Evolutionary conservation across 2,888 invertebrate genomes (phyloP).

Genomic region (Polydrusus pterygomalis): DNA sequence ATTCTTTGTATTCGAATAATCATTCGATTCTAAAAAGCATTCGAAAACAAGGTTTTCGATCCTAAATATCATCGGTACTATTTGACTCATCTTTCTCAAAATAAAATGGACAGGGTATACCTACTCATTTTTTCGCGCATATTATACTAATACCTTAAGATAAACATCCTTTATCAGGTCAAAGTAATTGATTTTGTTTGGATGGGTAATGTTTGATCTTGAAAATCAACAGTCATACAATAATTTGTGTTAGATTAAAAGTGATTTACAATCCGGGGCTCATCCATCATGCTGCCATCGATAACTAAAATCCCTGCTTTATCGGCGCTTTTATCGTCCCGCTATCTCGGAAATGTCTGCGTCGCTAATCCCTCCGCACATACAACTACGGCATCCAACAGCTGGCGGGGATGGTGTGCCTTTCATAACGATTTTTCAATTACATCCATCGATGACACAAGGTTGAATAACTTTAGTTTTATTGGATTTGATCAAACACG

Average conservation of each 20-base stretch:
- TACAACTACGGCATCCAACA: conserved; percentile 50
- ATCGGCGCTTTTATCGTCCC: conserved; percentile 69
- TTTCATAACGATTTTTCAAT: conserved; percentile 50
- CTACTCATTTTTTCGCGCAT: background rate
- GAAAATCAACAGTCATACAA: conserved; percentile 65
- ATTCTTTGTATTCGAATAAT: too few relatives aligned
- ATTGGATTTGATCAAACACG: background rate
- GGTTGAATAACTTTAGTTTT: conserved; percentile 24
- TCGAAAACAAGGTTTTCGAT: too few relatives aligned
- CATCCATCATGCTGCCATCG: conserved; percentile 72
- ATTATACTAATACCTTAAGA: conserved; percentile 13
- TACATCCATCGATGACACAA: conserved; percentile 30
- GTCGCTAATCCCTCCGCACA: conserved; percentile 67
- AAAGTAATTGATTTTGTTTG: conserved; percentile 54
- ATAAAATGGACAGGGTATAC: too few relatives aligned
- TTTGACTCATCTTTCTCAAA: too few relatives aligned
- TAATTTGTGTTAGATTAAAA: conserved; percentile 71
- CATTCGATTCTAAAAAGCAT: too few relatives aligned
- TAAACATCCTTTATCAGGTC: conserved; percentile 43
- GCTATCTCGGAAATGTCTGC: conserved; percentile 70
- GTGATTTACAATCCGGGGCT: conserved; percentile 73
- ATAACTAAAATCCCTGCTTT: conserved; percentile 72
- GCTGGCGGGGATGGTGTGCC: conserved; percentile 36
- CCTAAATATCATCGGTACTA: too few relatives aligned
- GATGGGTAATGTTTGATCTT: conserved; percentile 53